These are phyloP conservation scores for Hydroisotoma schaefferi DNA, from an alignment of 2,888 invertebrate species.

Conservation along the genomic window DNA sequence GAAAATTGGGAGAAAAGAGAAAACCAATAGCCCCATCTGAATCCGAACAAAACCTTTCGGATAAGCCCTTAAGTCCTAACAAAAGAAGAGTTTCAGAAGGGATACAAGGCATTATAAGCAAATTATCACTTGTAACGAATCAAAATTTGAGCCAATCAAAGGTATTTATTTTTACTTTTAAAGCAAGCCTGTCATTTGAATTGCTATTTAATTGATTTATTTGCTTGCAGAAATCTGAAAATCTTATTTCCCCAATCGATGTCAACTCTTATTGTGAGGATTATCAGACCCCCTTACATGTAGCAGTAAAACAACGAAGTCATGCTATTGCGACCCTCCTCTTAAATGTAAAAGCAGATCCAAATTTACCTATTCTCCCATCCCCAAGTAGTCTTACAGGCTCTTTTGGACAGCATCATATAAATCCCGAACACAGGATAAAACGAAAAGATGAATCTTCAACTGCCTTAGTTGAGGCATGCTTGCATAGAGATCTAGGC, in stretches of 20 bases:
- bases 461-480: slow-evolving; percentile 67
- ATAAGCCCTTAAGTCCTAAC: slow-evolving; percentile 54
- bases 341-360: slow-evolving; percentile 60
- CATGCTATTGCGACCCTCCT: slow-evolving; percentile 67
- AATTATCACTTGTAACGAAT: slow-evolving; percentile 55
- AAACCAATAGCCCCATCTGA: slow-evolving; percentile 15
- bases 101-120: slow-evolving; percentile 82
- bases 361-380: slow-evolving; percentile 66
- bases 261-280: slow-evolving; percentile 71
- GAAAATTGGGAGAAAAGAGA: slow-evolving; percentile 38
- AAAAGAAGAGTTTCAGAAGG: slow-evolving; percentile 77
- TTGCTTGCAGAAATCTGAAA: slow-evolving; percentile 42
- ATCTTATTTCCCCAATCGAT: slow-evolving; percentile 65
- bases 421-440: neutral
- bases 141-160: slow-evolving; percentile 40
- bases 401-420: neutral
- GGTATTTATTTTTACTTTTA: slow-evolving; percentile 13
- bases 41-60: slow-evolving; percentile 26
- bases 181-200: neutral
- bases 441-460: slow-evolving; percentile 49
- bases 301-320: slow-evolving; percentile 73
- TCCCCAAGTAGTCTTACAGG: slow-evolving; percentile 12
- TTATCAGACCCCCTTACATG: slow-evolving; percentile 77
- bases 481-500: slow-evolving; percentile 62
- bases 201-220: neutral